Evolutionary conservation across 2,888 invertebrate genomes (phyloP), one percentile per base, ranked within the genome.

Genomic region (Tetragnatha montana): DNA sequence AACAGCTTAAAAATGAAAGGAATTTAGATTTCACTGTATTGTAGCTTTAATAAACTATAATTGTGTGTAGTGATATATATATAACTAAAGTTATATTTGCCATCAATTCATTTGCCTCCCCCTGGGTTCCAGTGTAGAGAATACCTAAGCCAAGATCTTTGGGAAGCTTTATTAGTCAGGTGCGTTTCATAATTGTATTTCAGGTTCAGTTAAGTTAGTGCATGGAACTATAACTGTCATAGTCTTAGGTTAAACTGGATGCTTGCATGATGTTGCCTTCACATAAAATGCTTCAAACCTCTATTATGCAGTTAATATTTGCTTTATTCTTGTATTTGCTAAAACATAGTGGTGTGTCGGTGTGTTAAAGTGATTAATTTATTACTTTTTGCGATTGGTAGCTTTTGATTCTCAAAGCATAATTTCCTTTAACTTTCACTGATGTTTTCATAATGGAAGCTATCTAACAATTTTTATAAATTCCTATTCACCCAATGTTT

Each of bases 61-160:
- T 76, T 21, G 51, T 79, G 78, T 79, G 14, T 60, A 21, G 21
- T 79, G 35, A 35, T 35, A 22, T 83, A 75, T 60, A 60, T 75
- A 75, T 75, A 68, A 76, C 80, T 81, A 47, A 86, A 71, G 83
- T 47, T 81, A 17, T 88, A 60, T 85, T 89, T 84, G 69, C 68
- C 70, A 35, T 90, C 78, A 91, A 86, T 86, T 88, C 68, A 91
- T 91, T 88, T 91, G 83, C 81, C 88, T 88, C 88, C 80, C 80
- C 85, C 74, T 91, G 91, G 85, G 85, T 60, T 91, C 85, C 88
- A 91, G 91, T 91, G 74, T 91, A 91, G 91, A 88, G 86, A 82
- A 86, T 87, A 84, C 84, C 85, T 88, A 85, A 86, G 81, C 79
- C 88, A 91, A 88, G 91, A 91, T 60, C 68, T 70, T 60, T 87